Base-by-base conservation (phyloP, 53 echinoderm and acorn worm genomes). In the Henricia sp. region DNA sequence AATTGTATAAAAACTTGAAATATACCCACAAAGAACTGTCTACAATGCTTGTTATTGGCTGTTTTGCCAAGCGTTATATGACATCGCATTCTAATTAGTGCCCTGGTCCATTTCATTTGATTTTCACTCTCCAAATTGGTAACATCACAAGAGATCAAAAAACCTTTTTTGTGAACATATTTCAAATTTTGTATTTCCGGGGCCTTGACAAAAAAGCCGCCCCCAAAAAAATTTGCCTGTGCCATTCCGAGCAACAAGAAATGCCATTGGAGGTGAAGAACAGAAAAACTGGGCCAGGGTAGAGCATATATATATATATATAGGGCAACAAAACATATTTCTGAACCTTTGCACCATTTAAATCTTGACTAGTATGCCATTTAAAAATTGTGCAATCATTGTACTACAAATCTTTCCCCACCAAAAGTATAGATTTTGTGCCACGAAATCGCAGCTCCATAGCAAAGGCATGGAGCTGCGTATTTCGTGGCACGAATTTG, bases 191-290 rank as follows among this genome's bases (percentile, higher is more conserved):
- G 27, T 23, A 50, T 8, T 72, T 72, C 34, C 29, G 34, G 33
- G 72, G 20, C 50, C n/a, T 23, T 51, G 32, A 51, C 37, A 29
- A 60, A 44, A 44, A 44, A 44, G n/a, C n/a, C n/a, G n/a, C n/a
- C n/a, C n/a, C n/a, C n/a, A 37, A 40, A 42, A 76, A 21, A 32
- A 32, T 46, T 77, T 91, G 94, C 94, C 94, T 94, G 94, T 94
- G 91, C 94, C 94, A 91, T 89, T 74, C 83, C 89, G 91, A 89
- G 89, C 93, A 76, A 83, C 2, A 42, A 70, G 5, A 72, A 78
- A 87, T 72, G 88, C 91, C 94, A 86, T 51, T 86, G 86, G 86
- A 86, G 75, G 86, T 86, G 67, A 76, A 86, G 86, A 86, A 71
- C 33, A 71, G 59, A 65, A n/a, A n/a, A 26, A 12, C 34, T 78